phyloP scores from a whole-genome alignment of 1,140 invertebrate species.

The Cecropterus lyciades region DNA sequence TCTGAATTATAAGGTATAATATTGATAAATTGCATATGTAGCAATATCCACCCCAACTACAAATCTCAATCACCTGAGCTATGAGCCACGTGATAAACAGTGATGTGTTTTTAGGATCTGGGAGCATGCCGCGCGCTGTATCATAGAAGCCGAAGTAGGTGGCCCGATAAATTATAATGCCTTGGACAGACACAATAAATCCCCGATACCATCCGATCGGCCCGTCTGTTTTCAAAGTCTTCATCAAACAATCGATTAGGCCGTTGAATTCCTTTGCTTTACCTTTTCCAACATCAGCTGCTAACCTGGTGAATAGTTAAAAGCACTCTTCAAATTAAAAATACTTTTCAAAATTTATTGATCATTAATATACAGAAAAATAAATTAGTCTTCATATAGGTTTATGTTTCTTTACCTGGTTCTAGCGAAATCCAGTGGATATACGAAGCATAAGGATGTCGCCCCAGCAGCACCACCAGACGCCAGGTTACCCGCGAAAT shows the following conservation, averaged over 20 bases:
- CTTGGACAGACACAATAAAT: conserved; percentile 95
- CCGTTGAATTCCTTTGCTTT: conserved; percentile 92
- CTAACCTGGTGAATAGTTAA: conserved; percentile 85
- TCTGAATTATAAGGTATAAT: too few relatives aligned
- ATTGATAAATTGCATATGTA: too few relatives aligned
- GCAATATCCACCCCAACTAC: too few relatives aligned
- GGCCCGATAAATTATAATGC: conserved; percentile 94
- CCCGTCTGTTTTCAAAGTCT: conserved; percentile 94
- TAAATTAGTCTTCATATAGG: too few relatives aligned
- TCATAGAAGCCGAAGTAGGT: conserved; percentile 98
- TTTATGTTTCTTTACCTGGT: conserved; percentile 87
- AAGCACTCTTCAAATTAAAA: not conserved
- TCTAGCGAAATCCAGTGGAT: conserved; percentile 97
- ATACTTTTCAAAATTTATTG: too few relatives aligned
- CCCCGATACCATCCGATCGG: conserved; percentile 94
- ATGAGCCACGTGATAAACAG: conserved; percentile 92
- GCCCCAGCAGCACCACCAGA: conserved; percentile 98
- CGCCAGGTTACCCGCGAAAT: conserved; percentile 94
- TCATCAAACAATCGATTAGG: conserved; percentile 92
- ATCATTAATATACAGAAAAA: too few relatives aligned
- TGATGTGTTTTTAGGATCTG: conserved; percentile 92
- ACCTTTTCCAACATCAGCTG: conserved; percentile 93
- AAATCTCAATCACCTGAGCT: conserved; percentile 86
- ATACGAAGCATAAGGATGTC: conserved; percentile 97
- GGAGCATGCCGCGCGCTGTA: conserved; percentile 94